Percentiles rank a stretch among this genome's conserved stretches.
Conservation (phyloP, 1,140 invertebrate species). For the Macrocentrus cingulum region DNA sequence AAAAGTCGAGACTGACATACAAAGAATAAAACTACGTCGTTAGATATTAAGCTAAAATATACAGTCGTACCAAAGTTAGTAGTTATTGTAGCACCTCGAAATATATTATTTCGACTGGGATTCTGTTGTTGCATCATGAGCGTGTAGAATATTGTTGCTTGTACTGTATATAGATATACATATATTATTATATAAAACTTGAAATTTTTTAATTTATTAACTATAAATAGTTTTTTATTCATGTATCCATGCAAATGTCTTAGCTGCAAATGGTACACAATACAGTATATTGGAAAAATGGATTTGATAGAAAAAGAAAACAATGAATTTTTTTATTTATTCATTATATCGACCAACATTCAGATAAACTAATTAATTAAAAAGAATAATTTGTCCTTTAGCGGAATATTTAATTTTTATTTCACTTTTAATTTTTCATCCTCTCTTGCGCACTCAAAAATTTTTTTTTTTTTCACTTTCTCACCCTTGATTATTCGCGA, state of each 20-base stretch:
- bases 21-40: constrained; percentile 38
- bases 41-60: constrained; percentile 42
- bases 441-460: too few species aligned
- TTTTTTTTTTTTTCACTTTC: too few species aligned
- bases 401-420: too few species aligned
- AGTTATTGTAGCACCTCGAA: constrained; percentile 26
- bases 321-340: too few species aligned
- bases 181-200: background rate
- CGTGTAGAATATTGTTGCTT: background rate
- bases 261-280: background rate
- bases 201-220: constrained; percentile 3
- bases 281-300: background rate
- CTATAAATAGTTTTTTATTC: background rate
- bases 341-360: too few species aligned
- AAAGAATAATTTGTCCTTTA: too few species aligned
- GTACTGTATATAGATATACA: background rate
- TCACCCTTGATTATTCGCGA: too few species aligned
- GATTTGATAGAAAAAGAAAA: background rate
- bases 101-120: constrained; percentile 10
- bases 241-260: background rate
- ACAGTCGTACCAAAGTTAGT: constrained; percentile 51
- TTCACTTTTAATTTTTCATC: too few species aligned
- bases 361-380: too few species aligned
- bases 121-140: background rate
- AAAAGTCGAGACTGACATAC: background rate